phyloP scores from a whole-genome alignment of 2,797 vertebrate species.

The Hoplostethus atlanticus region DNA sequence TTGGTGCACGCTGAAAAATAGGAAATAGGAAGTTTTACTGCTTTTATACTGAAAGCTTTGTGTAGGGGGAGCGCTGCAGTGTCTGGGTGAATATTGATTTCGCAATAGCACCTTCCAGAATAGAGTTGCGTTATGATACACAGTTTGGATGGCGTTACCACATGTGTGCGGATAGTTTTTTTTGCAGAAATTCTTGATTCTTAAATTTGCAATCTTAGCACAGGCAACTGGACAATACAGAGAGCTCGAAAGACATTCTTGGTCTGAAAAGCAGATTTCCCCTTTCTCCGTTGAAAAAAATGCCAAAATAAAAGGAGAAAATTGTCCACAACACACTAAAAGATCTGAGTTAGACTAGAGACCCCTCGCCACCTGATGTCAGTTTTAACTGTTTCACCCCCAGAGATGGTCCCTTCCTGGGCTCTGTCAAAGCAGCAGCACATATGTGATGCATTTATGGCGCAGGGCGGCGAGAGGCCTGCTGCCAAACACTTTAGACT shows the following conservation, averaged over 20 bases:
- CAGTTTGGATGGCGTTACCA: no score
- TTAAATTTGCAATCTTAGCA: background rate
- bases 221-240: conserved; percentile 2
- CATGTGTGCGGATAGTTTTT: background rate
- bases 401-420: conserved; percentile 34
- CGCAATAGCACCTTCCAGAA: no score
- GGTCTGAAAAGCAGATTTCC: conserved; percentile 54
- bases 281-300: conserved; percentile 32
- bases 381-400: conserved; percentile 66
- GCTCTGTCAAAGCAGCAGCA: conserved; percentile 46
- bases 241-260: conserved; percentile 55
- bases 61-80: no score
- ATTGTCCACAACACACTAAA: conserved; percentile 53
- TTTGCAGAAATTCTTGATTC: background rate
- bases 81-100: no score
- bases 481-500: conserved; percentile 61
- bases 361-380: conserved; percentile 59
- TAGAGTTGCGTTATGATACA: no score
- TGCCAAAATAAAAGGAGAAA: conserved; percentile 55
- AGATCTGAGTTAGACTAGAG: conserved; percentile 57
- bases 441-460: conserved; percentile 68
- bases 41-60: conserved; percentile 10
- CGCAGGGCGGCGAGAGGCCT: conserved; percentile 37
- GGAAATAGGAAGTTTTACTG: conserved; percentile 43
- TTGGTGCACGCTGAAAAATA: conserved; percentile 13